These are phyloP conservation scores for Brenthis daphne DNA, from an alignment of 2,888 invertebrate species.

Conservation along the genomic window DNA sequence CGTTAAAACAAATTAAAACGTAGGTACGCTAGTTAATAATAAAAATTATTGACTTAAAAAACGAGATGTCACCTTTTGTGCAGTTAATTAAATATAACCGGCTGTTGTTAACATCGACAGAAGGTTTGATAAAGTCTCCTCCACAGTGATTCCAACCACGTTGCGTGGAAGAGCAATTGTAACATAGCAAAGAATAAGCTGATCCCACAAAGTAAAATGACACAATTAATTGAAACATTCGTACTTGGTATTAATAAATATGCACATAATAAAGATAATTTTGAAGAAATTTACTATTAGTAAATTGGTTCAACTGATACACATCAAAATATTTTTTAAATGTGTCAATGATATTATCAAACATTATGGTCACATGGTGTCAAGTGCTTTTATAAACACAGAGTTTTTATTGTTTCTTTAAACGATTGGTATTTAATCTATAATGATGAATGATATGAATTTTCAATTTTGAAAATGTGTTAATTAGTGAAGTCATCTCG, in stretches of 20 bases:
- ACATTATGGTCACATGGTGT: too few species aligned
- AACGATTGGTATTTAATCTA: too few species aligned
- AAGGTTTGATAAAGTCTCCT: constrained; percentile 55
- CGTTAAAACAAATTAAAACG: too few species aligned
- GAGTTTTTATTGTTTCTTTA: not conserved
- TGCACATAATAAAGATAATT: not conserved
- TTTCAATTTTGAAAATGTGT: too few species aligned
- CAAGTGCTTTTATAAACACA: not conserved
- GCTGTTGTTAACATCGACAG: constrained; percentile 53
- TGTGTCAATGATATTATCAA: too few species aligned
- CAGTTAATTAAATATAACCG: constrained; percentile 60
- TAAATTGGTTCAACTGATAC: too few species aligned
- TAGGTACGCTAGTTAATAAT: too few species aligned
- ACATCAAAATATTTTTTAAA: too few species aligned
- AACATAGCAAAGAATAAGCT: constrained; percentile 52
- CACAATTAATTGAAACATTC: constrained; percentile 16
- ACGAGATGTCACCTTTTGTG: constrained; percentile 56
- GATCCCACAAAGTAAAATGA: constrained; percentile 30
- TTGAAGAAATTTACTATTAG: not conserved
- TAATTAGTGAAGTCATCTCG: too few species aligned
- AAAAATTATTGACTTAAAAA: not conserved
- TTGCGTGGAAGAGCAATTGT: constrained; percentile 66
- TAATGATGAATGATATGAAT: too few species aligned
- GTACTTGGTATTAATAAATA: constrained; percentile 8
- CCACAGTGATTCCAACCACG: constrained; percentile 55